These are phyloP conservation scores for Hemibagrus guttatus DNA, from an alignment of 2,797 vertebrate genomes.

Conservation along the genomic window DNA sequence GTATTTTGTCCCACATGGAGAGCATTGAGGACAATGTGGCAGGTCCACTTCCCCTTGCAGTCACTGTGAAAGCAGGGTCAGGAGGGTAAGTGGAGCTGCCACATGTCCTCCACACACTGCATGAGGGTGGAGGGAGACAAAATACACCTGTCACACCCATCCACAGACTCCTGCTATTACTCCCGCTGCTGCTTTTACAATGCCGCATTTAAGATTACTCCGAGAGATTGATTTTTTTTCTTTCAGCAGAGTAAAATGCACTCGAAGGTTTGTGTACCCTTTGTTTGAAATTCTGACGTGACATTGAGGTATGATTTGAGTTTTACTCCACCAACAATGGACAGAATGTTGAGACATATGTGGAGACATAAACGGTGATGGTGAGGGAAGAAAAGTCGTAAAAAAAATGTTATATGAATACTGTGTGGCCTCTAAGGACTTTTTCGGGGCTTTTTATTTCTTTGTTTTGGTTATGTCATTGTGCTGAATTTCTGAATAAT, in stretches of 20 bases:
- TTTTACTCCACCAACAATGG: not conserved
- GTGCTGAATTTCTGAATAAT: not conserved
- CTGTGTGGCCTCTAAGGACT: not conserved
- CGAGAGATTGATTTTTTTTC: not conserved
- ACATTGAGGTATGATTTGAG: not conserved
- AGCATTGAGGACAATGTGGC: not conserved
- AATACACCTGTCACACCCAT: constrained; percentile 15
- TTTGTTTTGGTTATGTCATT: not conserved
- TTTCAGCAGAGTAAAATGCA: not conserved
- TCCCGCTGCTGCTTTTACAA: not conserved
- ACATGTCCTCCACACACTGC: constrained; percentile 1
- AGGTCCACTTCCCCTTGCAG: not conserved
- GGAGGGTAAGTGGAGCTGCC: constrained; percentile 32
- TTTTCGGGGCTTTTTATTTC: not conserved
- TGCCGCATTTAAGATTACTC: not conserved
- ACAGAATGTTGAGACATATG: not conserved
- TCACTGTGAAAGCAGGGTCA: not conserved
- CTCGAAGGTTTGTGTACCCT: not conserved
- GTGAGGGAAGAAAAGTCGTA: not conserved
- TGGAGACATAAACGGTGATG: not conserved
- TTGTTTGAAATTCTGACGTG: not conserved
- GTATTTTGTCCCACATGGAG: not conserved
- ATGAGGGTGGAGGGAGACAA: constrained; percentile 10
- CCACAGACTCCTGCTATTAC: not conserved
- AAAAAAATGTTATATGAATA: not conserved